These are phyloP conservation scores for Drosophila repleta DNA, from an alignment of 1,140 invertebrate species.

Conservation along the genomic window DNA sequence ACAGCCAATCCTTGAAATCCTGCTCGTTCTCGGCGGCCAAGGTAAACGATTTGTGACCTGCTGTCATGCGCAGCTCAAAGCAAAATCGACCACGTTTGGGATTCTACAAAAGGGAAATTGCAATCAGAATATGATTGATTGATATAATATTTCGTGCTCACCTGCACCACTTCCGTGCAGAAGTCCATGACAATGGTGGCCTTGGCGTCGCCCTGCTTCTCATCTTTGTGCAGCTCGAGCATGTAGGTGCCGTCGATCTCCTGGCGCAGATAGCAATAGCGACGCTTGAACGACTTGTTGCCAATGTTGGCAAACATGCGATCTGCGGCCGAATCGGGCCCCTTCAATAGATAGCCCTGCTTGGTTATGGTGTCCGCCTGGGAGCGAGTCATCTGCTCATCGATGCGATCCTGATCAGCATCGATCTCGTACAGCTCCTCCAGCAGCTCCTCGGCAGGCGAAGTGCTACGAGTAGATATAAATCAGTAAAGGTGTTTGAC, in stretches of 20 bases:
- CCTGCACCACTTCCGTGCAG: slow-evolving; percentile 93
- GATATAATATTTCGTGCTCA: slow-evolving; percentile 78
- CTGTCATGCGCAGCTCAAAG: slow-evolving; percentile 94
- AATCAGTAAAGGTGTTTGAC: not conserved
- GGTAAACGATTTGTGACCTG: slow-evolving; percentile 91
- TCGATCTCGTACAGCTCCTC: slow-evolving; percentile 95
- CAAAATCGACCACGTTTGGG: slow-evolving; percentile 92
- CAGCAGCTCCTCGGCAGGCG: slow-evolving; percentile 86
- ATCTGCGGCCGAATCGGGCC: slow-evolving; percentile 92
- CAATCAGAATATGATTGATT: not conserved
- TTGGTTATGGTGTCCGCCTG: slow-evolving; percentile 91
- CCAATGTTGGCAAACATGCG: slow-evolving; percentile 94
- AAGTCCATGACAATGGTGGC: slow-evolving; percentile 97
- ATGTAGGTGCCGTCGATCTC: slow-evolving; percentile 96
- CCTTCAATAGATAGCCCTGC: slow-evolving; percentile 95
- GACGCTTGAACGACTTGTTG: slow-evolving; percentile 95
- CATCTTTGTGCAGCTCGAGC: slow-evolving; percentile 96
- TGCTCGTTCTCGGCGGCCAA: slow-evolving; percentile 94
- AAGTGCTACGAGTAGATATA: slow-evolving; percentile 39
- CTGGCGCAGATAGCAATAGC: slow-evolving; percentile 94
- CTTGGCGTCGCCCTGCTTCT: slow-evolving; percentile 94
- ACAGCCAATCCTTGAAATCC: slow-evolving; percentile 94
- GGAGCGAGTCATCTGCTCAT: slow-evolving; percentile 88
- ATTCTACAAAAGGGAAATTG: slow-evolving; percentile 86
- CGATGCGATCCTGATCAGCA: slow-evolving; percentile 92